Base-by-base conservation (phyloP, 1,140 invertebrate genomes). In the Leptinotarsa texana region DNA sequence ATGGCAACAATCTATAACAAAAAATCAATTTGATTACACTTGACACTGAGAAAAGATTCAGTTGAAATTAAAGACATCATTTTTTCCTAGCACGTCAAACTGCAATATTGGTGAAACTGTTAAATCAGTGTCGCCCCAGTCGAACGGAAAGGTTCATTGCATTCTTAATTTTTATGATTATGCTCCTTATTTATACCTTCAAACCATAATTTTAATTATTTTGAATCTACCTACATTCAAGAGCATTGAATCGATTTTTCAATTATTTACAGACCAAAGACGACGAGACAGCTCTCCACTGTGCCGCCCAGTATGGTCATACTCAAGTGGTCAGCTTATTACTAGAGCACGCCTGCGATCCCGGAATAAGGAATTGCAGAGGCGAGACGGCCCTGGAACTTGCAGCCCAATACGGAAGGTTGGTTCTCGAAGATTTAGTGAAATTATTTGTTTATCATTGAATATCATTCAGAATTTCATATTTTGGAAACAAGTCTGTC, bases 221-320 rank as follows among this genome's bases (percentile, higher is more conserved):
- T 33, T 33, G 6, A 33, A 33, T 33, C 5, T 33, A 33, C 27
- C 5, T 33, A 6, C 8, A 42, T 42, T 42, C 8, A 42, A 42
- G 33, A 5, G 8, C 33, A 42, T 2, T 42, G 61, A 62, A 62
- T 62, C 17, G 5, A n/a, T 62, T 21, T 75, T 76, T 42, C 66
- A 63, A 72, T 80, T 79, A 67, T 78, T 89, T 88, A 51, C 89
- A 97, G 94, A 98, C 97, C 69, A 91, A 93, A 81, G 94, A 96
- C 85, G 93, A 95, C 80, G 97, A 99, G 86, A 98, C 97, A 24
- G 93, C 97, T 15, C 87, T 99, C 75, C 95, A 98, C 83, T 96
- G 94, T 84, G 96, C 97, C 1, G 93, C 96, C 69, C 96, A 99
- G 85, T 97, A 97, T 86, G 97, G 97, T 11, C 95, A 98, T 84